Evolutionary conservation across 1,140 invertebrate species (phyloP), one percentile per base, ranked within the genome.

Genomic region (Dufourea novaeangliae): DNA sequence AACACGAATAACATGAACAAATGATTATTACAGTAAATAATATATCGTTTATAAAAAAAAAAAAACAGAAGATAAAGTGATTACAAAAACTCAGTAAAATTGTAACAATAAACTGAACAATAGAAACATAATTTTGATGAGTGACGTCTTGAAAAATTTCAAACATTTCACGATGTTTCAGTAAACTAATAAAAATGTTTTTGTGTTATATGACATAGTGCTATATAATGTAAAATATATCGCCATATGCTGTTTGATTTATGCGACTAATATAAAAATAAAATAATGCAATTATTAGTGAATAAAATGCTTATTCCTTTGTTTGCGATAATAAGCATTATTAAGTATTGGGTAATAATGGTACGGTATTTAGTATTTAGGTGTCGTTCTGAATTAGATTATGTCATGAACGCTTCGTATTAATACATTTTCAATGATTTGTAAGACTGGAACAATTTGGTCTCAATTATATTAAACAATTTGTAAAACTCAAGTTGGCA

Each of bases 1-100:
- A 92, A 92, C 85, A 92, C 54, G 79, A 86, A 84, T 46, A 81
- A 84, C 67, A 84, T 39, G 22, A 83, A 71, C n/a, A 85, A 29
- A 77, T 56, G 50, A 57, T 82, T 86, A 84, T 76, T 82, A 85
- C n/a, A 73, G 44, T 70, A 66, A 62, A 8, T n/a, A 41, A 7
- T 41, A 52, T 1, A 46, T 20, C 41, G 11, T 84, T 75, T 79
- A 80, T 76, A 69, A 69, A 46, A 57, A 14, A 32, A 52, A 27
- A 34, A 70, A 66, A 62, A 67, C 39, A 57, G 17, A 62, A 29
- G n/a, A 50, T 44, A 39, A 57, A 46, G n/a, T 50, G 50, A 20
- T 39, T 52, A 64, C 34, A 64, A 27, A 27, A 46, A 37, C 12
- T 29, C 37, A 39, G 22, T 64, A 39, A 27, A 72, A 25, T 17